Evolutionary conservation across 1,140 invertebrate genomes (phyloP), one percentile per base, ranked within the genome.

Genomic region (Drosophila aff.): DNA sequence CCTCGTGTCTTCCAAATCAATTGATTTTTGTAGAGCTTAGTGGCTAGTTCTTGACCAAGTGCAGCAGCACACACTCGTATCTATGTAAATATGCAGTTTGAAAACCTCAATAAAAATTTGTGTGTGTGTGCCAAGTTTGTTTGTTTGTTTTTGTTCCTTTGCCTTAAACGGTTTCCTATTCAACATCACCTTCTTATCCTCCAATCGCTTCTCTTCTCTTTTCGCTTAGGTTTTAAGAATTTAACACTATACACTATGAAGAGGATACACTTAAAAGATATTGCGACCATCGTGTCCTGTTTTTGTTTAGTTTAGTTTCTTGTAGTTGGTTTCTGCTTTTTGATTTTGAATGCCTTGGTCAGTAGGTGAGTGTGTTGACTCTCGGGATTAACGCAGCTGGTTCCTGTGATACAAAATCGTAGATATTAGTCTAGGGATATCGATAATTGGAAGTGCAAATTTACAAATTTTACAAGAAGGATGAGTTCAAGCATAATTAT

Each of bases 241-340:
- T 87, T 89, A 89, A 89, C 84, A 89, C 84, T 89, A 89, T 89
- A 89, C 84, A 89, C 85, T 89, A 89, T 79, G 74, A 89, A 89
- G 81, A 90, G 67, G 85, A 72, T 87, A 78, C 84, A 78, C 84
- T 89, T 89, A 89, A 90, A 75, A 89, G 77, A 72, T 89, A 89
- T 89, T 89, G 84, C 84, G 84, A 89, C 84, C 84, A 84, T 89
- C 85, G 74, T 85, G 82, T 90, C 83, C 78, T 89, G 76, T 65
- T 60, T 90, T 90, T 81, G 65, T 84, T 79, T 77, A 77, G 63
- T 76, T 77, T 57, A 57, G 53, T 57, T 57, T 57, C 18, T 77
- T 78, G 74, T 78, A 78, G 75, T 91, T 89, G 77, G 79, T 78
- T 68, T 63, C 50, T 66, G 69, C 52, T 53, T 80, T 86, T 89